Percentiles rank a stretch among this genome's conserved stretches.
Conservation (phyloP, 2,888 invertebrate genomes). For the Parelbella ahira region DNA sequence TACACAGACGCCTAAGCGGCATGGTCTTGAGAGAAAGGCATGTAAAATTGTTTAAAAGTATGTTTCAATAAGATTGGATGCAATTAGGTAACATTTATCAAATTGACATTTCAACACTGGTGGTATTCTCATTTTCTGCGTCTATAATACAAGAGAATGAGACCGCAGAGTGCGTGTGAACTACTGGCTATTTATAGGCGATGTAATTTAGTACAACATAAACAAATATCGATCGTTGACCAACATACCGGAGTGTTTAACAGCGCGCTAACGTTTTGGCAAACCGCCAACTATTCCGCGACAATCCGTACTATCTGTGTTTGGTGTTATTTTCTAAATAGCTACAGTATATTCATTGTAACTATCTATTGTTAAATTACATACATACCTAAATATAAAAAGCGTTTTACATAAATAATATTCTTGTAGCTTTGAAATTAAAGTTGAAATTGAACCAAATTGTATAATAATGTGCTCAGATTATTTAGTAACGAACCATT, state of each 20-base stretch:
- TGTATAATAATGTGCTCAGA: no score
- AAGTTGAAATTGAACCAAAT: no score
- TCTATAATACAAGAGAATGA: no score
- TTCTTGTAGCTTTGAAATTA: no score
- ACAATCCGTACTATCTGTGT: slow-evolving; percentile 59
- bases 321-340: slow-evolving; percentile 31
- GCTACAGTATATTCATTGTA: slow-evolving; percentile 2
- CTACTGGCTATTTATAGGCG: slow-evolving; percentile 30
- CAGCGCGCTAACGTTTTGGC: slow-evolving; percentile 66
- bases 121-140: no score
- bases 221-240: slow-evolving; percentile 65
- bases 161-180: slow-evolving; percentile 18
- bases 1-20: no score
- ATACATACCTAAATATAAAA: no score
- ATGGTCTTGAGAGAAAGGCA: no score
- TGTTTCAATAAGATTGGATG: not conserved
- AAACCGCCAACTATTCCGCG: slow-evolving; percentile 64
- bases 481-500: no score
- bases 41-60: no score
- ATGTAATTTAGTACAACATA: slow-evolving; percentile 43
- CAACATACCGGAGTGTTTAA: slow-evolving; percentile 68
- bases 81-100: slow-evolving; percentile 9
- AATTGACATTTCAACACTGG: no score
- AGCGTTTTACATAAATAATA: no score
- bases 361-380: slow-evolving; percentile 2